Evolutionary conservation across 1,140 invertebrate genomes (phyloP).

Genomic region (Brachionus manjavacas): DNA sequence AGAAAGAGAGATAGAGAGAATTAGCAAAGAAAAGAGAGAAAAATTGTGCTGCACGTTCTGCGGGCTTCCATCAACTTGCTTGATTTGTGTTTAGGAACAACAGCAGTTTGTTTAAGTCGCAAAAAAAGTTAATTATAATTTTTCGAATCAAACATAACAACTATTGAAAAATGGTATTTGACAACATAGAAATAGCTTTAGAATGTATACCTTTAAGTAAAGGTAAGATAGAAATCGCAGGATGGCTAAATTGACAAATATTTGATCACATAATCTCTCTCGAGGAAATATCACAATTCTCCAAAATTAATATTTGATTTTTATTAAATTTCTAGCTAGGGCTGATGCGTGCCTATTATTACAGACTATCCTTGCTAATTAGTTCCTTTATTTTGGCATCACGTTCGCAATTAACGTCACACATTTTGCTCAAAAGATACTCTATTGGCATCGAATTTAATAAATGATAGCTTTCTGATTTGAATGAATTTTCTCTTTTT

Average conservation of each 20-base stretch:
- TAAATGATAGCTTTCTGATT: background rate
- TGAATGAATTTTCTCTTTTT: background rate
- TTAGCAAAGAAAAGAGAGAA: background rate
- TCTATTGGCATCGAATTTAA: background rate
- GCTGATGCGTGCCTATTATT: background rate
- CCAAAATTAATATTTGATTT: background rate
- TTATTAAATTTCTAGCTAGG: background rate
- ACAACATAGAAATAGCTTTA: background rate
- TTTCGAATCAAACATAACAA: background rate
- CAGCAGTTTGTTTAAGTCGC: slow-evolving; percentile 11
- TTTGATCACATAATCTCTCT: background rate
- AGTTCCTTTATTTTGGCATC: background rate
- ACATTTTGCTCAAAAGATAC: background rate
- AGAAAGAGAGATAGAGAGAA: background rate
- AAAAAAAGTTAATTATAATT: slow-evolving; percentile 13
- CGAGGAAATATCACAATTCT: background rate
- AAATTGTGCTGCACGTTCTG: background rate
- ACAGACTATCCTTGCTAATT: background rate
- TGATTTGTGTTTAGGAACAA: background rate
- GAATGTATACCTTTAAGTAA: background rate
- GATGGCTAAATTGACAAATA: background rate
- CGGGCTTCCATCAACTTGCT: background rate
- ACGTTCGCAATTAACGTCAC: background rate
- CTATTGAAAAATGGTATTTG: background rate
- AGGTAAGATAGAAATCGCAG: slow-evolving; percentile 1